Evolutionary conservation across 30 jellyfish, hydroid and myxozoan species (phyloP), one percentile per base, ranked within the genome.

Genomic region (Hydractinia echinata): DNA sequence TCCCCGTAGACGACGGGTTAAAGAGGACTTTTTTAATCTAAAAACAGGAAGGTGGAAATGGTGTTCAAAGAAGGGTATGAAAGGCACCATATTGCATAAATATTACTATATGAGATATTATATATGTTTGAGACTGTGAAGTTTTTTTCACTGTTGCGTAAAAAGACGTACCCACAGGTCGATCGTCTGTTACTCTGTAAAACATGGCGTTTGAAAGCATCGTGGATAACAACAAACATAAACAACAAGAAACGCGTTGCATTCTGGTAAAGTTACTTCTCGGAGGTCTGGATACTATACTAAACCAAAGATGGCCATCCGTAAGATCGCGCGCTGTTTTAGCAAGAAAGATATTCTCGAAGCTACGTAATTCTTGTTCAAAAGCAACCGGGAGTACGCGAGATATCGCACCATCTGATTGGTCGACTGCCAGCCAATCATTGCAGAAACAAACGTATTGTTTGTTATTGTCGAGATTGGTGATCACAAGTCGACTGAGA

Each of bases 231-330:
- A 88, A 83, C 21, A 83, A 66, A 60, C 89, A 66, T 6, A 88
- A 68, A 52, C 96, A 88, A 76, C 96, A 88, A 6, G 97, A 76
- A 30, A 89, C 79, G 13, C 97, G 94, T 71, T 89, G 95, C 39
- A 85, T 83, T 18, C 97, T 84, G 11, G 96, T 64, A 67, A 88
- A 88, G 54, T 60, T 64, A 72, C 96, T 88, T 8, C 96, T 87
- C 16, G 94, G 83, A 6, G 96, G 96, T 21, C 89, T 51, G 79
- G 71, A 66, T 21, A 79, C 51, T 8, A 88, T 81, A 72, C 97
- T 89, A 77, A 89, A 89, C 97, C 97, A 89, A 7, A 89, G 60
- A 73, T 89, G 97, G 39, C 90, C 97, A 52, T 89, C 97, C 16
- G 88, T 61, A n/a, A 89, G 79, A 9, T 89, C 95, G 51, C 73